phyloP scores from a whole-genome alignment of 2,888 invertebrate genomes.

The Globia sparganii region DNA sequence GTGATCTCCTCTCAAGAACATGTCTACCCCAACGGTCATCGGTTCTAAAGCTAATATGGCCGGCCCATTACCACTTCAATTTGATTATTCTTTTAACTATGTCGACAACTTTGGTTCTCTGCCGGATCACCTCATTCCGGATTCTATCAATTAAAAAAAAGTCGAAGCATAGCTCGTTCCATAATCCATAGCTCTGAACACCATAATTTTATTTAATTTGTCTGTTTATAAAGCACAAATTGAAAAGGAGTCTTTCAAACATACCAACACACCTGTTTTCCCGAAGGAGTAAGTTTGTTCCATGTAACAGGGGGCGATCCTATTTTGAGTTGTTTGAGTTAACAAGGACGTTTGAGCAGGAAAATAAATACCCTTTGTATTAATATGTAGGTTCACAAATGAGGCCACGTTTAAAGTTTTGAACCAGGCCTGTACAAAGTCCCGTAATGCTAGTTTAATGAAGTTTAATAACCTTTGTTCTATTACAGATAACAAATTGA shows the following conservation, averaged over 20 bases:
- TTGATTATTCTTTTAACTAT: not conserved
- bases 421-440: not conserved
- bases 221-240: too few relatives aligned
- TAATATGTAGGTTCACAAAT: not conserved
- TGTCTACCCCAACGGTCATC: not conserved
- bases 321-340: not conserved
- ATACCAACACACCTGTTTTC: not conserved
- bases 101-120: not conserved
- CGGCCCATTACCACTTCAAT: not conserved
- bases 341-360: not conserved
- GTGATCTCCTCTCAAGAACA: too few relatives aligned
- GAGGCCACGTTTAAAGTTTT: not conserved
- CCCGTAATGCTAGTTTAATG: not conserved
- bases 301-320: not conserved
- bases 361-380: not conserved
- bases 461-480: constrained; percentile 10
- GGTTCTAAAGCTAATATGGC: too few relatives aligned
- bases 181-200: not conserved
- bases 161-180: not conserved
- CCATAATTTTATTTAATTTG: not conserved
- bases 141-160: not conserved
- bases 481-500: constrained; percentile 24
- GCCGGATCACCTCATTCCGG: not conserved
- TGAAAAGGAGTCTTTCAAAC: not conserved
- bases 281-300: not conserved